Base-by-base conservation (phyloP, 2,888 invertebrate genomes). In the Zele albiditarsus region DNA sequence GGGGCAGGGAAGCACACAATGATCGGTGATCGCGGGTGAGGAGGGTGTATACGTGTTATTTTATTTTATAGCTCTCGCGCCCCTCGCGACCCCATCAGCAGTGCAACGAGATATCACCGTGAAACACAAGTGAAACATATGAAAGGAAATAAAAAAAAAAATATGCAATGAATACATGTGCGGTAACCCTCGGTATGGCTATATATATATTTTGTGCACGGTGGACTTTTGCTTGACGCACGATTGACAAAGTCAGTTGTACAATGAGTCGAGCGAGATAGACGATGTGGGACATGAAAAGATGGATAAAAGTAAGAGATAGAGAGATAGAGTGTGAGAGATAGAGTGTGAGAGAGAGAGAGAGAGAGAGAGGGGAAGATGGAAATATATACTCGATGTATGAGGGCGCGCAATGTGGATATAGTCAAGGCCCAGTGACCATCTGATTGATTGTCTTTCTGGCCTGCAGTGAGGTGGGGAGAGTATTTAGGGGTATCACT, bases 351-450 rank as follows among this genome's bases (percentile, higher is more conserved):
- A 65, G 42, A 63, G 71, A 71, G 23, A 10, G 28, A 62, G 25
- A 65, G 42, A 63, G 71, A 28, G 53, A 49, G 23, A 69, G 38
- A 66, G 58, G 38, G 25, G 31, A 42, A 49, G 27, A 72, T 60
- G 74, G 28, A 67, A 38, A 31, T 25, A 60, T 67, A 25, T 20
- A 71, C 67, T 68, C 75, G 77, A 46, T 67, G 66, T 70, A 65
- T 77, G 71, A 80, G 83, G 84, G 84, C 83, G 85, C 84, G 84
- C 87, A 88, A 88, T 88, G 89, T 89, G 89, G 89, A 88, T 86
- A 88, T 82, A 87, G 89, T 88, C 86, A 87, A 88, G 89, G 87
- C 86, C 88, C 87, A 86, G 79, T 86, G 89, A 84, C 79, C 87
- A 82, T 81, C 87, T 89, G 89, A 89, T 88, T 87, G 89, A 89